Base-by-base conservation (phyloP, 1,140 invertebrate genomes). In the Euwallacea similis region DNA sequence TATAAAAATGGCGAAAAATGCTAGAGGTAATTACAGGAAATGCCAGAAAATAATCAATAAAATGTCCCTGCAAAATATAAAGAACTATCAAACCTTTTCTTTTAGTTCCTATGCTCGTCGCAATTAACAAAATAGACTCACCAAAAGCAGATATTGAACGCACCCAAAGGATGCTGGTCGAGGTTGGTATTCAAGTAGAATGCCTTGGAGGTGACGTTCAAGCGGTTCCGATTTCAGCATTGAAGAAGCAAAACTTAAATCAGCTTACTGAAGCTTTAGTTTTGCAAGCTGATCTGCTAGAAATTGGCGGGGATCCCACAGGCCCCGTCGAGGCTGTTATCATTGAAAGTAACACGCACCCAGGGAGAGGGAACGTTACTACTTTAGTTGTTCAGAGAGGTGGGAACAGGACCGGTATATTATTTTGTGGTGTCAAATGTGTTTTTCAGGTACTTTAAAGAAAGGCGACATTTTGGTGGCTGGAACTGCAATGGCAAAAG, bases 51-150 rank as follows among this genome's bases (percentile, higher is more conserved):
- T 8, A 6, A n/a, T 53, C 6, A 8, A 33, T 33, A 33, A 33
- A 33, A 4, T 56, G n/a, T 16, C 9, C 16, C 9, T 50, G 21
- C 21, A 33, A 33, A 50, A 50, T 50, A 11, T 50, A 11, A 50
- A 10, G 1, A 2, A 50, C 13, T 11, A 50, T 50, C 6, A 50
- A 50, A 4, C 16, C 42, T 42, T 53, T 42, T 55, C 58, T 58
- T 16, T 87, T 87, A 90, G 95, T 99, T 74, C 96, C 97, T 0
- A 92, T 99, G 4, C 90, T 99, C 76, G 95, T 99, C 58, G 98
- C 98, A n/a, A 92, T 99, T 58, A 99, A 99, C 83, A 99, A 99
- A 87, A 96, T 98, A 75, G 98, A 99, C 83, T 96, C 97, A 79
- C 88, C 89, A 60, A 87, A 88, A 79, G 93, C 92, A 69, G 87